Base-by-base conservation (phyloP, 2,888 invertebrate species). In the Oscheius myriophilus region DNA sequence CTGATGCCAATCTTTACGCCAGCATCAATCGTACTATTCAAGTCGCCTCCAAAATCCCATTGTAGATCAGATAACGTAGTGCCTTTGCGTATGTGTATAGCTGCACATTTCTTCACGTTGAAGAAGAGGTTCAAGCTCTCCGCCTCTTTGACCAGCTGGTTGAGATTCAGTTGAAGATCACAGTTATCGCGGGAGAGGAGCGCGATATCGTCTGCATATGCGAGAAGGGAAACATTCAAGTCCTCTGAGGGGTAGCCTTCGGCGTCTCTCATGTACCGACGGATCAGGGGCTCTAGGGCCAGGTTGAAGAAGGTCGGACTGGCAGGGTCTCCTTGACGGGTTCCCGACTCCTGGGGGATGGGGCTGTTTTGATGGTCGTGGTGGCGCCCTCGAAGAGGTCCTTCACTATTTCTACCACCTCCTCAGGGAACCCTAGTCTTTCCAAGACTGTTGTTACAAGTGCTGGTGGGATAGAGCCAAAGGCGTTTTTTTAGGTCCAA, bases 221-320 rank as follows among this genome's bases (percentile, higher is more conserved):
- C 49, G 6, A 49, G 49, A 11, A 49, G 21, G n/a, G 49, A 49
- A 21, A 49, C 4, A n/a, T 21, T 49, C 18, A 6, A 6, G n/a
- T 49, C 21, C 4, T 18, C 21, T 6, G 9, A 6, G 3, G n/a
- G 2, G 49, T 49, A 49, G 4, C 49, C 49, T 9, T 49, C 49
- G 3, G 49, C n/a, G 11, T 18, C n/a, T 49, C 21, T 3, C n/a
- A 18, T 21, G 49, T 49, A 21, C 6, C 21, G n/a, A 6, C 72
- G 23, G 1, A 72, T 4, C 11, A 87, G 46, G 1, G 82, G 81
- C 61, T 87, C 86, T 12, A 84, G 64, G 7, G 79, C 75, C 4
- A 88, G 67, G 70, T 87, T 86, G 71, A 87, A 87, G 0, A 87
- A 39, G 2, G 86, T 78, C 0, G 86, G 85, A 59, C 82, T 85